phyloP scores from a whole-genome alignment of 2,797 vertebrate genomes.

The Coreius guichenoti region DNA sequence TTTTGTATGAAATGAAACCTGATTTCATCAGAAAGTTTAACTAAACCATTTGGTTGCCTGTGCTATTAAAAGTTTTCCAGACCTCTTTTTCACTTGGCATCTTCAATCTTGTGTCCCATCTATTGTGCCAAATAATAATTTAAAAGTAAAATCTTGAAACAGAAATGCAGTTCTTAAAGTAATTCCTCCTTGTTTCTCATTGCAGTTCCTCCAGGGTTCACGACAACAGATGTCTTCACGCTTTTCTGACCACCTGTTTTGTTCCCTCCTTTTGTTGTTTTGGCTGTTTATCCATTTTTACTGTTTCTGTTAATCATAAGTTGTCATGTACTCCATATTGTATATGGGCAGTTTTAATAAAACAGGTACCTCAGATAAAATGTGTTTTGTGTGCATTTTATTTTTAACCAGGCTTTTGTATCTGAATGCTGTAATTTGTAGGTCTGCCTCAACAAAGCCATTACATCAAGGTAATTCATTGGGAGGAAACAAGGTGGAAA shows the following conservation, averaged over 20 bases:
- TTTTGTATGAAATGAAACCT: background rate
- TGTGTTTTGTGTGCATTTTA: background rate
- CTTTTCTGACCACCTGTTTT: slow-evolving; percentile 8
- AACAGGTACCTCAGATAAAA: slow-evolving; percentile 5
- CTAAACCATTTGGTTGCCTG: background rate
- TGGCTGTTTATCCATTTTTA: background rate
- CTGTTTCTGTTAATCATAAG: slow-evolving; percentile 8
- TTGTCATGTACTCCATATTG: background rate
- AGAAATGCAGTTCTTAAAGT: background rate
- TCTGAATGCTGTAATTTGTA: slow-evolving; percentile 3
- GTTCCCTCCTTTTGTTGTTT: background rate
- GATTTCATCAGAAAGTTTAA: background rate
- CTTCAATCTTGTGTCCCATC: background rate
- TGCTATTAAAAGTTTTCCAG: background rate
- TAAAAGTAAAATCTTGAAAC: background rate
- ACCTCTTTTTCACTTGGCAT: background rate
- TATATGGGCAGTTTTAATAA: slow-evolving; percentile 10
- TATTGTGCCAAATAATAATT: background rate
- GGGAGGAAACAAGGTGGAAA: background rate
- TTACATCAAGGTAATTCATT: background rate
- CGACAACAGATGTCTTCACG: background rate
- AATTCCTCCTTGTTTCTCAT: slow-evolving; percentile 2
- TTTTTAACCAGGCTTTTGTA: slow-evolving; percentile 2
- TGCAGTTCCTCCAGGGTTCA: slow-evolving; percentile 25
- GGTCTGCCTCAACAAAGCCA: background rate